phyloP scores from a whole-genome alignment of 2,797 vertebrate genomes.

The Astyanax mexicanus region DNA sequence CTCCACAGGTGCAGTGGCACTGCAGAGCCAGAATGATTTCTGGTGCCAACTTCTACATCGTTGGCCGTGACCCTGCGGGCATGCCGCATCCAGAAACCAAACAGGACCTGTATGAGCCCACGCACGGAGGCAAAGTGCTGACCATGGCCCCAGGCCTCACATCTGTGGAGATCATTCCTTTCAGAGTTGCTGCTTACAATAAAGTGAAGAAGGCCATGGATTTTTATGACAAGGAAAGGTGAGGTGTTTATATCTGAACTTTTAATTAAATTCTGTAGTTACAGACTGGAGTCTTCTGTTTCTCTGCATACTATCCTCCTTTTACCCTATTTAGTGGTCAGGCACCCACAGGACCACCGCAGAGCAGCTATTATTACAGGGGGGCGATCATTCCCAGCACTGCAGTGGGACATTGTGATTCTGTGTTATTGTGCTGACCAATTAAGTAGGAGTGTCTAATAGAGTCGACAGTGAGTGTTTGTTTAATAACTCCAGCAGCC shows the following conservation, averaged over 20 bases:
- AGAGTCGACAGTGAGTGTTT: too few species aligned
- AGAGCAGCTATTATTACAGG: too few species aligned
- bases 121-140: conserved; percentile 93
- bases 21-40: conserved; percentile 95
- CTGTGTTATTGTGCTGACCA: too few species aligned
- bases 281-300: too few species aligned
- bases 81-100: conserved; percentile 95
- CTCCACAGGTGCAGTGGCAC: conserved; percentile 95
- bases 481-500: too few species aligned
- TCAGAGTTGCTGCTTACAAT: conserved; percentile 96
- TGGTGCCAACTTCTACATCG: conserved; percentile 96
- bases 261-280: too few species aligned
- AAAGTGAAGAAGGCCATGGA: conserved; percentile 91
- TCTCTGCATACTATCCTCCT: too few species aligned
- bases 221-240: conserved; percentile 89
- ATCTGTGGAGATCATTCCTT: conserved; percentile 97
- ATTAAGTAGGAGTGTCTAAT: too few species aligned
- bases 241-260: conserved; percentile 39
- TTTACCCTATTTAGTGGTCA: too few species aligned
- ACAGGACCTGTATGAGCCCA: conserved; percentile 93
- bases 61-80: conserved; percentile 96
- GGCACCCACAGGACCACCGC: too few species aligned
- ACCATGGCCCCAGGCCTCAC: conserved; percentile 96
- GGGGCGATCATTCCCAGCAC: too few species aligned
- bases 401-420: too few species aligned